A percentile compares a stretch with the other conserved stretches of the same genome.
Evolutionary conservation across 2,888 invertebrate species (phyloP).

Genomic region (Noctua fimbriata): DNA sequence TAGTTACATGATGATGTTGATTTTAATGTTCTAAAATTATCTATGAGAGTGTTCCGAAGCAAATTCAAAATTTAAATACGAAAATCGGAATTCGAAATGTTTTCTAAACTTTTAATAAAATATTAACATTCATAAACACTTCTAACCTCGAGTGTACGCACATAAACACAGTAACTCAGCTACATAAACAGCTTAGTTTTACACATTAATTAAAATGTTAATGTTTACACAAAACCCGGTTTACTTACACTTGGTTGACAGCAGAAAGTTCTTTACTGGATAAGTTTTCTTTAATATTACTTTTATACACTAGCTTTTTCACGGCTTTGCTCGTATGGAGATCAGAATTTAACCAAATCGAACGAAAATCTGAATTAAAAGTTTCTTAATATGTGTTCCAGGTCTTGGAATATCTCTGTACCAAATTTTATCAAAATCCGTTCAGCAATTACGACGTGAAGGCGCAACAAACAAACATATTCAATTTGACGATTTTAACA

Average conservation of each 20-base stretch:
- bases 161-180: conserved; percentile 55
- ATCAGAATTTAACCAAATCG: not conserved
- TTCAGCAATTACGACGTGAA: not conserved
- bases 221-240: conserved; percentile 55
- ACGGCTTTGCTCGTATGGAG: not conserved
- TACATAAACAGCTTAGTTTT: conserved; percentile 65
- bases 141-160: conserved; percentile 42
- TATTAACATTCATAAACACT: conserved; percentile 29
- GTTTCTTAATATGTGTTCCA: not conserved
- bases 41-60: not conserved
- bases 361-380: not conserved
- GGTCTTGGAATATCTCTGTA: not conserved
- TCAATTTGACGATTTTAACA: not conserved
- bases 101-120: not conserved
- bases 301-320: not conserved
- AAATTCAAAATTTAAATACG: not conserved
- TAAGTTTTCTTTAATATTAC: conserved; percentile 33
- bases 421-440: no score
- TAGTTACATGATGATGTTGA: not conserved
- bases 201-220: conserved; percentile 67
- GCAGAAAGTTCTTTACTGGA: conserved; percentile 36
- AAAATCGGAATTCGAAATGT: not conserved
- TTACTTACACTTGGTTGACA: conserved; percentile 40
- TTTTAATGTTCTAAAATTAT: not conserved
- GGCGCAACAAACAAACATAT: not conserved